phyloP scores from a whole-genome alignment of 1,140 invertebrate species.

The Temnothorax nylanderi region DNA sequence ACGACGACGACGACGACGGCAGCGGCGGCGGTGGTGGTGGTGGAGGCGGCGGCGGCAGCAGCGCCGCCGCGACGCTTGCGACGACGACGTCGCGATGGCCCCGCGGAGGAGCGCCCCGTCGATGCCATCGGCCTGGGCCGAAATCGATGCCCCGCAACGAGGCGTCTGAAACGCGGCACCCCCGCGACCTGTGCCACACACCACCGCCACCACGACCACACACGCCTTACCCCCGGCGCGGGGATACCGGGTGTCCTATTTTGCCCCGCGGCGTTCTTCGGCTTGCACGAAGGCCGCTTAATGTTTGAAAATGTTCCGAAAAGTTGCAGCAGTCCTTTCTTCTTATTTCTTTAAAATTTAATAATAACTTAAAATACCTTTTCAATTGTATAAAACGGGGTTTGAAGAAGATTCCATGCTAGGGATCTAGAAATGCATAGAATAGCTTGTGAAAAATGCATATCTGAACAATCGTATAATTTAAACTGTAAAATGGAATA shows the following conservation, averaged over 20 bases:
- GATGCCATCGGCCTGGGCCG: conserved; percentile 74
- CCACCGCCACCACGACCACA: conserved; percentile 66
- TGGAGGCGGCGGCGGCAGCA: neutral
- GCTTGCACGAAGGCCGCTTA: conserved; percentile 22
- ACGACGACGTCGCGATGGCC: conserved; percentile 64
- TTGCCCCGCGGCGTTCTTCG: conserved; percentile 13
- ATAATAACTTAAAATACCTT: neutral
- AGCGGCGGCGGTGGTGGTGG: neutral
- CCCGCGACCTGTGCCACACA: conserved; percentile 73
- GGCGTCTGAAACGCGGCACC: conserved; percentile 75
- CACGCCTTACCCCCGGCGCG: conserved; percentile 54
- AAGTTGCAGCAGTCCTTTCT: neutral
- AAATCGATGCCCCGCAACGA: conserved; percentile 75
- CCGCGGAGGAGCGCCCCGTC: conserved; percentile 65
- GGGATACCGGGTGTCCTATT: conserved; percentile 57
- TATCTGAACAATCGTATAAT: neutral
- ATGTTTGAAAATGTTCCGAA: neutral
- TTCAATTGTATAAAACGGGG: neutral
- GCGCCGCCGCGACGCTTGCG: conserved; percentile 63
- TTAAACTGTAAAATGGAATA: neutral
- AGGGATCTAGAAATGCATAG: neutral
- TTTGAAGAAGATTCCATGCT: neutral
- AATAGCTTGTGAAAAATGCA: neutral
- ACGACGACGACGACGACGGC: conserved; percentile 10
- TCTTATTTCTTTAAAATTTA: conserved; percentile 6